Evolutionary conservation across 2,113 vertebrate genomes (phyloP).

Genomic region (Budorcas taxicolor): DNA sequence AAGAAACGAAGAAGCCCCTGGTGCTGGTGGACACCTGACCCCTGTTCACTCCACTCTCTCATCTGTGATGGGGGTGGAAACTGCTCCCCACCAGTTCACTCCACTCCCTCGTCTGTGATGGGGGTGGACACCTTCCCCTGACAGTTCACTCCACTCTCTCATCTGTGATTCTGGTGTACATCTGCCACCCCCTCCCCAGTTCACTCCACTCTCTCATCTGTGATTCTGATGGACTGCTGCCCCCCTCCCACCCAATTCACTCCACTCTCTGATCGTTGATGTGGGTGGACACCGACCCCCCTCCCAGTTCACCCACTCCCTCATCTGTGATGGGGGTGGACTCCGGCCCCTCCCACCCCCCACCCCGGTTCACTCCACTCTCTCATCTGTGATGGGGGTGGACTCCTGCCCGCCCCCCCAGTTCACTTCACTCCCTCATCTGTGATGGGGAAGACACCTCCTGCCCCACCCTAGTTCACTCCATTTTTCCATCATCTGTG

Average conservation of each 20-base stretch:
- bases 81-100: background rate
- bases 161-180: too few species aligned
- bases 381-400: fast-evolving
- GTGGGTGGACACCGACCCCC: fast-evolving
- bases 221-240: too few species aligned
- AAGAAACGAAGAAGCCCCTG: background rate
- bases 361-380: too few species aligned
- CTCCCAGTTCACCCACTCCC: background rate
- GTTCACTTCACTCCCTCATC: background rate
- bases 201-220: too few species aligned
- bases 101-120: too few species aligned
- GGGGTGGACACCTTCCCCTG: too few species aligned
- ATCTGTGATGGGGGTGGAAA: background rate
- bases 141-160: too few species aligned
- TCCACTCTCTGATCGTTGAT: too few species aligned
- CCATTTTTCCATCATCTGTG: background rate
- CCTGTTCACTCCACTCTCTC: background rate
- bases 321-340: background rate
- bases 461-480: background rate
- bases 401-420: background rate
- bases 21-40: background rate
- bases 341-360: fast-evolving
- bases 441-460: background rate
- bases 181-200: fast-evolving
- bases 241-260: background rate